phyloP scores from a whole-genome alignment of 2,797 vertebrate genomes.

The Mormyrops boulengeri region DNA sequence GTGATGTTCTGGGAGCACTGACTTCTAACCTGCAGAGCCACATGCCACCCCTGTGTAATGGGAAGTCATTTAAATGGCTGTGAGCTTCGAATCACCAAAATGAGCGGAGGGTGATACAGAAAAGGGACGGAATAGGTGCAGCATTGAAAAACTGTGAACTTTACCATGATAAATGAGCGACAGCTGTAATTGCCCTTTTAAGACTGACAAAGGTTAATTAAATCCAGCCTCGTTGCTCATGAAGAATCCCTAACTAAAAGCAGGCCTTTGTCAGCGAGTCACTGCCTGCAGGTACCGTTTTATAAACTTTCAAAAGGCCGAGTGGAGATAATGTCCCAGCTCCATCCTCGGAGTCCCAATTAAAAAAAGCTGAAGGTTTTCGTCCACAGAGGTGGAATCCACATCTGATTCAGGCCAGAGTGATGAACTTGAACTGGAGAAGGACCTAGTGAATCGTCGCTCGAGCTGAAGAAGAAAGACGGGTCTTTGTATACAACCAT shows the following conservation, averaged over 20 bases:
- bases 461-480: background rate
- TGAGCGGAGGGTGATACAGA: background rate
- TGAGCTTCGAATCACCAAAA: background rate
- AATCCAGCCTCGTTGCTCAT: background rate
- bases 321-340: background rate
- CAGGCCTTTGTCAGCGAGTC: background rate
- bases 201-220: conserved; percentile 8
- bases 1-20: background rate
- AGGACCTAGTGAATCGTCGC: background rate
- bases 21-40: background rate
- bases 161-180: background rate
- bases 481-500: background rate
- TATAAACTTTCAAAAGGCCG: background rate
- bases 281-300: background rate
- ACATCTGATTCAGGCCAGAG: background rate
- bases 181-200: background rate
- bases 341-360: background rate
- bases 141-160: conserved; percentile 3
- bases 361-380: background rate
- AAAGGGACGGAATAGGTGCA: background rate
- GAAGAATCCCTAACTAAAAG: background rate
- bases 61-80: background rate
- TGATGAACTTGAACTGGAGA: background rate
- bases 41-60: background rate
- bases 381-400: background rate